These are phyloP conservation scores for Benthosema pterotum DNA, from an alignment of 2,797 vertebrate genomes.

Conservation along the genomic window DNA sequence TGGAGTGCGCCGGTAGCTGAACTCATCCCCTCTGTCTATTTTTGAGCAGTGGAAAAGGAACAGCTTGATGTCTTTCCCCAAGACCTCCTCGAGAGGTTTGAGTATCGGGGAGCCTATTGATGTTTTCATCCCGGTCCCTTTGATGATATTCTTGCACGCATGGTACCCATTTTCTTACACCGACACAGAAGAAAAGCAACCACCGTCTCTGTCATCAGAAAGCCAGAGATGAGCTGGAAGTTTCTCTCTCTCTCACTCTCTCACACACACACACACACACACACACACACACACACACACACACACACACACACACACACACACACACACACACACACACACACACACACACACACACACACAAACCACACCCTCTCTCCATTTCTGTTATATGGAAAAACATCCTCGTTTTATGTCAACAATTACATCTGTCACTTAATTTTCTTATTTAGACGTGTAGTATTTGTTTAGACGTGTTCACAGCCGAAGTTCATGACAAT, in stretches of 20 bases:
- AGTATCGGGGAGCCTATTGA: slow-evolving; percentile 11
- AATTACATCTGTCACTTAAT: slow-evolving; percentile 2
- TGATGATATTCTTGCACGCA: slow-evolving; percentile 26
- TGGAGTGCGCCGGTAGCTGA: slow-evolving; percentile 3
- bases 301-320: too few relatives aligned
- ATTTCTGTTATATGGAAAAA: slow-evolving; percentile 2
- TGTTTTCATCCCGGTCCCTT: slow-evolving; percentile 21
- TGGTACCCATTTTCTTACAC: slow-evolving; percentile 10
- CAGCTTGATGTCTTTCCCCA: slow-evolving; percentile 4
- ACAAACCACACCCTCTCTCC: slow-evolving; percentile 11
- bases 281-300: too few relatives aligned
- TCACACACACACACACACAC: too few relatives aligned
- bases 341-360: too few relatives aligned
- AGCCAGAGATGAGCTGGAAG: slow-evolving; percentile 10
- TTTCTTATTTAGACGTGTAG: neutral
- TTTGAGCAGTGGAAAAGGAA: slow-evolving; percentile 27
- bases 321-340: too few relatives aligned
- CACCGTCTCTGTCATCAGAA: slow-evolving; percentile 26
- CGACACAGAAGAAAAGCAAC: slow-evolving; percentile 17
- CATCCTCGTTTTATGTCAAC: slow-evolving; percentile 7
- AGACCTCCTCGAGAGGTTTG: slow-evolving; percentile 13
- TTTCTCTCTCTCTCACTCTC: too few relatives aligned
- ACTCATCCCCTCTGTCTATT: slow-evolving; percentile 30
- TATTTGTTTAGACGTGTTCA: neutral
- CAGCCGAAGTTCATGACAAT: slow-evolving; percentile 9